These are phyloP conservation scores for Lithobates pipiens DNA, from an alignment of 2,797 vertebrate genomes.

Conservation along the genomic window DNA sequence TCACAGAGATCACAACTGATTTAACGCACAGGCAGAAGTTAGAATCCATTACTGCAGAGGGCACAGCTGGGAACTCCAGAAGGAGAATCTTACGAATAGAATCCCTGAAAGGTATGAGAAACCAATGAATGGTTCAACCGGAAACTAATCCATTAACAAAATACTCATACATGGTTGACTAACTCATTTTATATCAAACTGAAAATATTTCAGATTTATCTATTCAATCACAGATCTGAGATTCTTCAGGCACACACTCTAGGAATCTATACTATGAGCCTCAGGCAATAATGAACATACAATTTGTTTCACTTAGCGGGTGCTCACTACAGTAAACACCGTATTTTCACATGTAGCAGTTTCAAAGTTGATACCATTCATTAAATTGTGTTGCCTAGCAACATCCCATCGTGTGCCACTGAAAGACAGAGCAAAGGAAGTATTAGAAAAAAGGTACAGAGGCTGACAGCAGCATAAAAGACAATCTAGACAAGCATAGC, in stretches of 20 bases:
- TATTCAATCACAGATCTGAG: not conserved
- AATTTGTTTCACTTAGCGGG: slow-evolving; percentile 17
- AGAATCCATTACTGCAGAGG: no score
- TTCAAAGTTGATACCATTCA: slow-evolving; percentile 41
- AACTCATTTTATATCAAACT: no score
- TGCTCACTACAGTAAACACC: slow-evolving; percentile 37
- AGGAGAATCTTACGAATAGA: no score
- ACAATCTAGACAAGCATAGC: slow-evolving; percentile 1
- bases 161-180: no score
- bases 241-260: not conserved
- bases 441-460: not conserved
- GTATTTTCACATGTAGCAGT: slow-evolving; percentile 20
- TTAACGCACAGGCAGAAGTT: no score
- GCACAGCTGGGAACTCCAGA: no score
- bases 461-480: slow-evolving; percentile 23
- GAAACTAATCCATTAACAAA: no score
- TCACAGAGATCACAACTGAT: no score
- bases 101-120: no score
- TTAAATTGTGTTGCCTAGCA: slow-evolving; percentile 56
- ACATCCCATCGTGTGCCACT: slow-evolving; percentile 20
- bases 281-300: slow-evolving; percentile 10
- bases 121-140: no score
- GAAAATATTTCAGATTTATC: no score
- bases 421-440: slow-evolving; percentile 5
- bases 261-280: slow-evolving; percentile 1